A percentile compares a stretch with the other conserved stretches of the same genome.
These are phyloP conservation scores for Caenorhabditis sp. DNA, from an alignment of 2,888 invertebrate genomes.

Conservation along the genomic window DNA sequence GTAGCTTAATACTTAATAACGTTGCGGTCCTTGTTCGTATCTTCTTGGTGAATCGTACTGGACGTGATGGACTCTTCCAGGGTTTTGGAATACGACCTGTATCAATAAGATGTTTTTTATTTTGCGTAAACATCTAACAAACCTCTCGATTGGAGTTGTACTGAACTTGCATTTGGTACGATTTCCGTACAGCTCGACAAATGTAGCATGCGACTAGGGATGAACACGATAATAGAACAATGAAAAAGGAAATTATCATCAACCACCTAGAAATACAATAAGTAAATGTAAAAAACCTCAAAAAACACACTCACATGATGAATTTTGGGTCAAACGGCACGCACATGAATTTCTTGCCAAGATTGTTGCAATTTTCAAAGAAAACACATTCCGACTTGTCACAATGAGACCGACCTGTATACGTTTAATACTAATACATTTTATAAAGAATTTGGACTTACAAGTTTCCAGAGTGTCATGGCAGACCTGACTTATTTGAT, in stretches of 20 bases:
- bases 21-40: constrained; percentile 26
- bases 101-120: constrained; percentile 6
- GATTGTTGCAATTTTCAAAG: constrained; percentile 76
- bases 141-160: constrained; percentile 65
- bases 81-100: constrained; percentile 66
- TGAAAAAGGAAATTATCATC: constrained; percentile 72
- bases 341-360: constrained; percentile 70
- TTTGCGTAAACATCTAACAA: background rate
- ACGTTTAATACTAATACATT: constrained; percentile 24
- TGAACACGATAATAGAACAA: constrained; percentile 75
- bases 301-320: constrained; percentile 59
- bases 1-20: background rate
- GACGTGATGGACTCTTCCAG: constrained; percentile 71
- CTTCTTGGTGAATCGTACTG: constrained; percentile 59
- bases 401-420: constrained; percentile 73
- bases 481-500: constrained; percentile 70
- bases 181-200: constrained; percentile 72
- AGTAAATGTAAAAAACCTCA: background rate
- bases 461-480: constrained; percentile 78
- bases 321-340: constrained; percentile 73
- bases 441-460: constrained; percentile 55
- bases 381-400: constrained; percentile 78
- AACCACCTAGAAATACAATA: constrained; percentile 69
- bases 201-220: constrained; percentile 77
- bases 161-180: constrained; percentile 69